These are phyloP conservation scores for Lepus europaeus DNA, from an alignment of 2,113 vertebrate genomes.

Conservation along the genomic window DNA sequence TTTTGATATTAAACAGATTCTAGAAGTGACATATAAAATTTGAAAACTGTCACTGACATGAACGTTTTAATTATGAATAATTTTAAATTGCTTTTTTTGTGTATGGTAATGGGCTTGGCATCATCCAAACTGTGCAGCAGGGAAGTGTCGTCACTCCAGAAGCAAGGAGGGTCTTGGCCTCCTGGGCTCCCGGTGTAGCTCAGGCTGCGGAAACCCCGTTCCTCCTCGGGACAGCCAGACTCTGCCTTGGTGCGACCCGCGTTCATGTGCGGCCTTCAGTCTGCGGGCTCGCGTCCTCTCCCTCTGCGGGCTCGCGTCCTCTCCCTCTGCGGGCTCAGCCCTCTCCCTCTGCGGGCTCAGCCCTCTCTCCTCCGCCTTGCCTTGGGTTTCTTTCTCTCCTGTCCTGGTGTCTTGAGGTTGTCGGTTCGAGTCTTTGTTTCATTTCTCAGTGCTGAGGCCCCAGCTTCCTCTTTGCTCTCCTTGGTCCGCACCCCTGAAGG, in stretches of 20 bases:
- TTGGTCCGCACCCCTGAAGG: neutral
- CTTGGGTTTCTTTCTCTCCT: neutral
- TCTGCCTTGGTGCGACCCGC: neutral
- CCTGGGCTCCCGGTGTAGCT: neutral
- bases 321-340: no score
- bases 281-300: no score
- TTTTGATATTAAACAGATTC: conserved; percentile 82
- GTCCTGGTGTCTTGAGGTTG: neutral
- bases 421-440: neutral
- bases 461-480: neutral
- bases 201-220: neutral
- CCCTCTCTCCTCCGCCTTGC: neutral
- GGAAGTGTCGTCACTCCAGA: conserved; percentile 70
- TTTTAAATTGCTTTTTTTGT: conserved; percentile 42
- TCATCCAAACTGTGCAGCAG: conserved; percentile 66
- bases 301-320: no score
- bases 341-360: no score
- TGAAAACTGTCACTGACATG: conserved; percentile 83
- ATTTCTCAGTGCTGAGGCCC: neutral
- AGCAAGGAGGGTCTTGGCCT: conserved; percentile 15
- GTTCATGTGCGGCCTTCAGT: neutral
- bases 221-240: neutral
- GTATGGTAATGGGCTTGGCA: conserved; percentile 55
- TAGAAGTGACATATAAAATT: conserved; percentile 83
- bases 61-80: conserved; percentile 85